Conservation (phyloP, 2,113 vertebrate genomes). For the Vidua macroura region DNA sequence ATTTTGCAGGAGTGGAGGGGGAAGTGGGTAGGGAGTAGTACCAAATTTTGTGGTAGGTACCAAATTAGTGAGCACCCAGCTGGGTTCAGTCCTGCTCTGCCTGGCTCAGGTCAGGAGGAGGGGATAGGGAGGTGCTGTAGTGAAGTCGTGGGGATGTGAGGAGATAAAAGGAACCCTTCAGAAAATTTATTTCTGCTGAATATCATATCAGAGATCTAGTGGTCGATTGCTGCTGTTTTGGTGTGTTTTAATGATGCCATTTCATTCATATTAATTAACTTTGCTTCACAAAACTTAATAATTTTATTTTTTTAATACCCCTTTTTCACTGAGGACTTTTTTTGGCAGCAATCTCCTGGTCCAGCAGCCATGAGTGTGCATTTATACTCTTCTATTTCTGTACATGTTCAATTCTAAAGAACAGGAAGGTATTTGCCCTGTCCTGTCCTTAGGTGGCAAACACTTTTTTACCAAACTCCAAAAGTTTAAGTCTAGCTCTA, state of each 20-base stretch:
- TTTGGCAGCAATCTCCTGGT: neutral
- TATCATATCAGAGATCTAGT: rapidly evolving
- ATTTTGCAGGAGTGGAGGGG: neutral
- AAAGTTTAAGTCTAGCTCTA: neutral
- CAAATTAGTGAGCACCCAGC: too few species aligned
- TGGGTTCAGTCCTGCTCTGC: neutral
- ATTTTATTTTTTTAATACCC: neutral
- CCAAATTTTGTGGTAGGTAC: neutral
- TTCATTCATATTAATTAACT: neutral
- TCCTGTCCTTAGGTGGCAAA: neutral
- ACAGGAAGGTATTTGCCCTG: neutral
- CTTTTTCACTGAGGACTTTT: neutral
- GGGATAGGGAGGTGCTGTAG: neutral
- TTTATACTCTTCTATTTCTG: neutral
- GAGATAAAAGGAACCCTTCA: neutral
- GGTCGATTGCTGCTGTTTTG: neutral
- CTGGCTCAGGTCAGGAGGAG: neutral
- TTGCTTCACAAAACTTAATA: neutral
- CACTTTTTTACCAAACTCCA: rapidly evolving
- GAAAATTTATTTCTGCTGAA: neutral
- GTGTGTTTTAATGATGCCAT: rapidly evolving
- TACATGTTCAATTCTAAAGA: rapidly evolving
- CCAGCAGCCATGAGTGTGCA: neutral
- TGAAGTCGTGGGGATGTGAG: too few species aligned
- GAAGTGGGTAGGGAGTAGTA: too few species aligned